Conservation (phyloP, 2,113 vertebrate genomes). For the Lepisosteus osseus region DNA sequence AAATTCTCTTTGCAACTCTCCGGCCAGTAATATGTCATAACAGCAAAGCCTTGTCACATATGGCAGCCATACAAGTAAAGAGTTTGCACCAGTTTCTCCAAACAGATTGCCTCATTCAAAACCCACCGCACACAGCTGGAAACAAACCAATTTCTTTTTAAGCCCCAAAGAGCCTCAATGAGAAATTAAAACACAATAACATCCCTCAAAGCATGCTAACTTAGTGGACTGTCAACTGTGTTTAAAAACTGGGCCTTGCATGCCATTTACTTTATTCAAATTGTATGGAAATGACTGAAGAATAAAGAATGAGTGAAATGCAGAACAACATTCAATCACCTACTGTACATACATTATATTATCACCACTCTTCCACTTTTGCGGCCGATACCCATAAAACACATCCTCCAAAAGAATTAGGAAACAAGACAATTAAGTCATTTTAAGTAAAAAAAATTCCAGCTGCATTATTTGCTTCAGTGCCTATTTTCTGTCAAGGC, state of each 20-base stretch:
- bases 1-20: neutral
- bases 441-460: neutral
- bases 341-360: no score
- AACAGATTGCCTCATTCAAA: conserved; percentile 35
- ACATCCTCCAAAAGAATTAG: no score
- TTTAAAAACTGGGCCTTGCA: no score
- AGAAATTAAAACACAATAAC: conserved; percentile 61
- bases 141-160: conserved; percentile 53
- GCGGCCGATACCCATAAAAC: no score
- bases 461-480: conserved; percentile 2
- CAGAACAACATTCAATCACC: no score
- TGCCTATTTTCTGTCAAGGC: conserved; percentile 18
- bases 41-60: conserved; percentile 30
- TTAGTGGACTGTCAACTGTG: no score
- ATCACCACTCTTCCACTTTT: no score
- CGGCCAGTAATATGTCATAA: conserved; percentile 1
- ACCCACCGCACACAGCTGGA: conserved; percentile 34
- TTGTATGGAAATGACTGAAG: conserved; percentile 35
- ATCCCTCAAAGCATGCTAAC: conserved; percentile 37
- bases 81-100: conserved; percentile 23
- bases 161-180: conserved; percentile 41
- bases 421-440: no score
- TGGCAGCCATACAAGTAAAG: conserved; percentile 7
- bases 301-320: no score
- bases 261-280: conserved; percentile 30